Evolutionary conservation across 2,797 vertebrate genomes (phyloP).

Genomic region (Vireo griseus): DNA sequence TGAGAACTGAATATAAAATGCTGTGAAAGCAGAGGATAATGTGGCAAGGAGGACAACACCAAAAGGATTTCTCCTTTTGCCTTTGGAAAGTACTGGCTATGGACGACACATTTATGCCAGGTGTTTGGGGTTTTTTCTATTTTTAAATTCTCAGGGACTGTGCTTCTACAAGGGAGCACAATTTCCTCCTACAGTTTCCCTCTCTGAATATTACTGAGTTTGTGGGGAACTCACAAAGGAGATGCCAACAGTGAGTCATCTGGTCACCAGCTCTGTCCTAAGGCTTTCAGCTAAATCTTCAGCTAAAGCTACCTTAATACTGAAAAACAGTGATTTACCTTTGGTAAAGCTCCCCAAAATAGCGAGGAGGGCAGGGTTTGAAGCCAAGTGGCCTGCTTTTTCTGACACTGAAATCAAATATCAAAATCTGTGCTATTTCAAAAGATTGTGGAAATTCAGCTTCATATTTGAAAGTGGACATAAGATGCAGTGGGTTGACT

Average conservation of each 20-base stretch:
- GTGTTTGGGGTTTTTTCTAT: not conserved
- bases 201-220: constrained; percentile 34
- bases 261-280: constrained; percentile 28
- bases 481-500: not conserved
- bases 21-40: not conserved
- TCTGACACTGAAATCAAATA: not conserved
- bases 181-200: constrained; percentile 26
- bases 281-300: not conserved
- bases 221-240: constrained; percentile 11
- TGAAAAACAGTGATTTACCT: not conserved
- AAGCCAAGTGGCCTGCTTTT: not conserved
- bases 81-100: not conserved
- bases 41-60: not conserved
- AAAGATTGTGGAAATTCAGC: not conserved
- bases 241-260: constrained; percentile 39
- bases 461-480: not conserved
- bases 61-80: not conserved
- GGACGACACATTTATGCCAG: not conserved
- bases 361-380: not conserved
- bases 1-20: not conserved
- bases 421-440: not conserved
- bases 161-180: not conserved
- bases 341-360: not conserved
- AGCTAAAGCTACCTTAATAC: not conserved
- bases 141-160: not conserved